phyloP scores from a whole-genome alignment of 1,140 invertebrate genomes.

The Drosophila mauritiana region DNA sequence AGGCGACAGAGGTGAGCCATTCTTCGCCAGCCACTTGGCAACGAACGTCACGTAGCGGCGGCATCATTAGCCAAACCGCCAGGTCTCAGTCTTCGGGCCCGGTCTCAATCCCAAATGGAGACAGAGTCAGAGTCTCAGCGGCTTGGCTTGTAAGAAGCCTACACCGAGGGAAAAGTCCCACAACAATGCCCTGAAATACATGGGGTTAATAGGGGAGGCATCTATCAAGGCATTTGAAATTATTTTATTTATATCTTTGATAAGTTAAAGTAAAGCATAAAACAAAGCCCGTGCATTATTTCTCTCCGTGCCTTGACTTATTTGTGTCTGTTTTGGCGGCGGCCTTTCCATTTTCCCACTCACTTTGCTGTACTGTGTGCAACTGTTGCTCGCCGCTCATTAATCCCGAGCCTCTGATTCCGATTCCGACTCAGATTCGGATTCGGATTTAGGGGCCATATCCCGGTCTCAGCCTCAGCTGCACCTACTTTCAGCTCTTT shows the following conservation, averaged over 20 bases:
- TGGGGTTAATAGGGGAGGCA: neutral
- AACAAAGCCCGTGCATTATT: neutral
- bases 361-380: constrained; percentile 71
- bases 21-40: constrained; percentile 76
- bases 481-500: constrained; percentile 77
- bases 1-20: constrained; percentile 53
- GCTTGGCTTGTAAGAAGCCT: neutral
- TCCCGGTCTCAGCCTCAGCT: constrained; percentile 64
- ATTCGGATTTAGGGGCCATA: constrained; percentile 51
- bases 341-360: constrained; percentile 81
- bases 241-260: too few species aligned
- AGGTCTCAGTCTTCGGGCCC: constrained; percentile 30
- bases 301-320: constrained; percentile 52
- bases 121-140: constrained; percentile 15
- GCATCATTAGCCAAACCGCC: constrained; percentile 75
- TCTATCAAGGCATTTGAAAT: too few species aligned
- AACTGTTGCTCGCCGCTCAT: constrained; percentile 70
- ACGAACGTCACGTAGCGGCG: constrained; percentile 78
- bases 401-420: constrained; percentile 64
- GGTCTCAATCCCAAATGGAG: constrained; percentile 33
- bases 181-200: neutral
- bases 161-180: constrained; percentile 1
- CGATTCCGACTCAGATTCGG: constrained; percentile 29
- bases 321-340: constrained; percentile 66
- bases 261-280: too few species aligned